Evolutionary conservation across 1,140 invertebrate species (phyloP).

Genomic region (Ptiloglossa arizonensis): DNA sequence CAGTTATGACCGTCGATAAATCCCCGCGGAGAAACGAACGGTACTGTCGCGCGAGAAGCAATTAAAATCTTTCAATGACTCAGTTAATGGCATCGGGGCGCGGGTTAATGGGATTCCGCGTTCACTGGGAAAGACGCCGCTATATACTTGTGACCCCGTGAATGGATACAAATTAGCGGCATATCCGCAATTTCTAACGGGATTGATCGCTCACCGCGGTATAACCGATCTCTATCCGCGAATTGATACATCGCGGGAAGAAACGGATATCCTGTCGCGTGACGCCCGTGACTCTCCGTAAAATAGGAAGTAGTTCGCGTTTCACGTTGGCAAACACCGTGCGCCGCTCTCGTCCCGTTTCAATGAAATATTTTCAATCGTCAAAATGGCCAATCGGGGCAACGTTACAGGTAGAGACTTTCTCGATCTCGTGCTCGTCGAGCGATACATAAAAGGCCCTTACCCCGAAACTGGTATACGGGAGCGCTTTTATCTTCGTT

Average conservation of each 20-base stretch:
- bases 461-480: too few relatives aligned
- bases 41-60: constrained; percentile 10
- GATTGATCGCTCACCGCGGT: too few relatives aligned
- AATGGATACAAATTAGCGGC: constrained; percentile 3
- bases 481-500: not conserved
- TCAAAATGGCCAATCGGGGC: not conserved
- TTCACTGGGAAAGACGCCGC: not conserved
- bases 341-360: not conserved
- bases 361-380: not conserved
- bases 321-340: not conserved
- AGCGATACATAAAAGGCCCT: too few relatives aligned
- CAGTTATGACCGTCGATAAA: constrained; percentile 1
- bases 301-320: not conserved
- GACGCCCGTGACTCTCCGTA: not conserved
- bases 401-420: not conserved
- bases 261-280: not conserved
- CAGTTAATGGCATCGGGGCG: constrained; percentile 29
- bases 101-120: constrained; percentile 33
- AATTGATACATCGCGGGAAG: too few relatives aligned
- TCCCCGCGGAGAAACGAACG: not conserved
- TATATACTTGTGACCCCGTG: not conserved
- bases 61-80: constrained; percentile 47
- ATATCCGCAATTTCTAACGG: too few relatives aligned
- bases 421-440: not conserved
- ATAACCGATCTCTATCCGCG: too few relatives aligned